Conservation (phyloP, 2,113 vertebrate genomes). For the Apodemus sylvaticus region DNA sequence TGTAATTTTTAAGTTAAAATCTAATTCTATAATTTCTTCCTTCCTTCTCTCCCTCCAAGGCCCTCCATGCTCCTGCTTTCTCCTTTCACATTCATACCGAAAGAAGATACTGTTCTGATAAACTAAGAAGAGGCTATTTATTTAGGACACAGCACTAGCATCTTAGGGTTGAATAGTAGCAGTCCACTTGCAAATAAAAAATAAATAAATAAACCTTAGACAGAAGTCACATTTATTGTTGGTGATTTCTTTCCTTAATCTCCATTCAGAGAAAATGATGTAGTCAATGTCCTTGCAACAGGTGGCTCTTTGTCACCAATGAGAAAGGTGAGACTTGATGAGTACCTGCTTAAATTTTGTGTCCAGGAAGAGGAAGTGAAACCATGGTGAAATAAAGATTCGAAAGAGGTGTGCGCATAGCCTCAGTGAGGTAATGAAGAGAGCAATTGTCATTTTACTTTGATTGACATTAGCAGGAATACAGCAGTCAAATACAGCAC, state of each 20-base stretch:
- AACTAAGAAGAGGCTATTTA: slow-evolving; percentile 8
- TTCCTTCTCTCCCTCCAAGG: not conserved
- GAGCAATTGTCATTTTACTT: slow-evolving; percentile 30
- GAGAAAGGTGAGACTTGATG: slow-evolving; percentile 28
- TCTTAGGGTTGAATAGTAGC: not conserved
- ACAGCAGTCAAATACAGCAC: not conserved
- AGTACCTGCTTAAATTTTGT: slow-evolving; percentile 22
- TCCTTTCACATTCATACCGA: not conserved
- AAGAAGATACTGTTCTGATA: not conserved
- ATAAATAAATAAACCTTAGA: not conserved
- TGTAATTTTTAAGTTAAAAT: not conserved
- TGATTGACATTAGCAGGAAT: not conserved
- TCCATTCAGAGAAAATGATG: not conserved
- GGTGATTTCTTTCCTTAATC: not conserved
- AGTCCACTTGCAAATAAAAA: not conserved
- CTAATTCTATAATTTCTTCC: not conserved
- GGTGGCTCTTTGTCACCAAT: not conserved
- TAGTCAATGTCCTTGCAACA: not conserved
- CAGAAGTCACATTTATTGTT: slow-evolving; percentile 11
- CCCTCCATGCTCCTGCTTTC: not conserved
- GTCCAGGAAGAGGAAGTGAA: slow-evolving; percentile 50
- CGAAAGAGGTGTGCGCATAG: not conserved
- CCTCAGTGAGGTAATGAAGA: not conserved
- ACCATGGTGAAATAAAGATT: slow-evolving; percentile 21
- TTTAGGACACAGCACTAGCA: not conserved